Base-by-base conservation (phyloP, 2,797 vertebrate genomes). In the Xerus rutilus region DNA sequence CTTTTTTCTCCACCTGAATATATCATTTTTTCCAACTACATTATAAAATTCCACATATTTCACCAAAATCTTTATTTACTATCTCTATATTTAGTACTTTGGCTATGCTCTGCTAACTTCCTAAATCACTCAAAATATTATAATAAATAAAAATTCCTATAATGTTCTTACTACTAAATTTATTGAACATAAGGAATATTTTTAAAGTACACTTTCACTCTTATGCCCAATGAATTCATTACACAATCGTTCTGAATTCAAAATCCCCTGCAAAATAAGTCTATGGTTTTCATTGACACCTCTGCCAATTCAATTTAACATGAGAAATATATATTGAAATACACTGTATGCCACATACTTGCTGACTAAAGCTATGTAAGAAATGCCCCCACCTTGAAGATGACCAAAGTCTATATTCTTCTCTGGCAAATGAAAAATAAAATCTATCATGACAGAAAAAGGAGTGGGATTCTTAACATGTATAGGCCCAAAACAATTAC, bases 111-210 rank as follows among this genome's bases (percentile, higher is more conserved):
- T 77, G 64, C 43, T 54, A 67, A 86, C 18, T 39, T 12, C 39
- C 62, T 76, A 81, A 89, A 92, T 89, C 67, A 73, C 86, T 94
- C 57, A 93, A 91, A 91, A 77, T 89, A 94, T 91, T 93, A 93
- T 91, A 57, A 32, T 67, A 72, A 83, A 20, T 86, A 93, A 91
- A 0, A 78, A 72, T 89, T 89, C 59, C 43, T 15, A 32, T 77
- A 83, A 54, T 70, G 15, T 7, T 32, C 54, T 86, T 83, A 67
- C 20, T 65, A 47, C 14, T 43, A 86, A 23, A 86, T 93, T 91
- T 85, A 73, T n/a, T 65, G 3, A n/a, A 81, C 2, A 8, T 45
- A 11, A 83, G 89, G 85, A 72, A 70, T 9, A 74, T 59, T 14
- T 81, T 59, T 83, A 49, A 43, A 76, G 15, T 18, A 43, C 17